Conservation (phyloP, 2,113 vertebrate species). For the Rallus limicola region DNA sequence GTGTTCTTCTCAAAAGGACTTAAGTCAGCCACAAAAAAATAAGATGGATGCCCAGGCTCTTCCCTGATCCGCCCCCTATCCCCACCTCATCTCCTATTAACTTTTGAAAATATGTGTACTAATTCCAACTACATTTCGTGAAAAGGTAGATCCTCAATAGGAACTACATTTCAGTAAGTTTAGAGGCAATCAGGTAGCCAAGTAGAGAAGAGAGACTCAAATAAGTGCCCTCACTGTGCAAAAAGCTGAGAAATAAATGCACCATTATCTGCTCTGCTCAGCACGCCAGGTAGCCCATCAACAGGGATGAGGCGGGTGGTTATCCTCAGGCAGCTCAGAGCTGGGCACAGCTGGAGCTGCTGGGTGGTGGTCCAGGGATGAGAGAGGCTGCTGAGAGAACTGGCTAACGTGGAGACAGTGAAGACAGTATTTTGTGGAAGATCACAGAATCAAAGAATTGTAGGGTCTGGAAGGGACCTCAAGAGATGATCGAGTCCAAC, state of each 20-base stretch:
- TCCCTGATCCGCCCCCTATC: not conserved
- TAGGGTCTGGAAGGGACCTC: too few relatives aligned
- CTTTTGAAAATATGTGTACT: not conserved
- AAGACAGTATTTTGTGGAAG: not conserved
- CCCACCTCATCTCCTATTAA: not conserved
- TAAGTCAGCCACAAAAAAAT: not conserved
- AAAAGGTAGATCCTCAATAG: not conserved
- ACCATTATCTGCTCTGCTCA: not conserved
- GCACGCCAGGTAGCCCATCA: not conserved
- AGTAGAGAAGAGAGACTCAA: not conserved
- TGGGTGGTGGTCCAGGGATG: not conserved
- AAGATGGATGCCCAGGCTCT: not conserved
- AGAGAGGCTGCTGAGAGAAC: not conserved
- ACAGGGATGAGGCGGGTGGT: rapidly evolving
- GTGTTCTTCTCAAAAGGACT: not conserved
- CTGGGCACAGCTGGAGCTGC: not conserved
- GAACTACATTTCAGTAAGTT: not conserved
- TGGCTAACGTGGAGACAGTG: not conserved
- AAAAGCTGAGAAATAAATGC: not conserved
- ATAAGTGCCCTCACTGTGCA: not conserved
- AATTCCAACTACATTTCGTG: not conserved
- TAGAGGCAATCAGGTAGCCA: not conserved
- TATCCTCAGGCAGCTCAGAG: not conserved
- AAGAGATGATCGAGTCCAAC: too few relatives aligned
- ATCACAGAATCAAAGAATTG: too few relatives aligned